Evolutionary conservation across 1,140 invertebrate genomes (phyloP), one percentile per base, ranked within the genome.

Genomic region (Hyles euphorbiae): DNA sequence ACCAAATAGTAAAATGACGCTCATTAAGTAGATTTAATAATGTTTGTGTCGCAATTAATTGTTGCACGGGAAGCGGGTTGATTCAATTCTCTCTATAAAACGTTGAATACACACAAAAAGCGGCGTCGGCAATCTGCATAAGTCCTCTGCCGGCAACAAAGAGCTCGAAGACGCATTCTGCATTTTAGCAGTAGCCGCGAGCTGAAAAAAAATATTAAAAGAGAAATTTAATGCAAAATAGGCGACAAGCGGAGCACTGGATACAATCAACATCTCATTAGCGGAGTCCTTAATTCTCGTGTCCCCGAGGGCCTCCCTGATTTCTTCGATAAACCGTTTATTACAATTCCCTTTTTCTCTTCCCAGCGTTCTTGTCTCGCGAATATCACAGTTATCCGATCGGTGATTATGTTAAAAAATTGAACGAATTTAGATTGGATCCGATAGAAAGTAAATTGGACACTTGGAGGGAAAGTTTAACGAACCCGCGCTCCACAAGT

Each of bases 261-360:
- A 74, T 70, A 76, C 79, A 83, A 86, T 86, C 81, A 86, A 81
- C 83, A 83, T 86, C 79, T 83, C 78, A 86, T 86, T 85, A 85
- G 77, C 54, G 73, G 68, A 71, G 61, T 74, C 71, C 73, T 81
- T 82, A 82, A 82, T 82, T 82, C 78, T 60, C 61, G 72, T 76
- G 68, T 79, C 78, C 65, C 63, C 36, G 11, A 63, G 66, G 74
- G 65, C 58, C 62, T 61, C 65, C 53, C 66, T 74, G 78, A 78
- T 78, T 78, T 70, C 61, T 74, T 77, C 76, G 76, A 81, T 81
- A 83, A 83, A 78, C 69, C 74, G 72, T 76, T 81, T 78, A 76
- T 76, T 72, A 74, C 67, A 72, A 68, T 72, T 72, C 68, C 62
- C 70, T 72, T 60, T 67, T 63, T 57, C 32, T 56, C 47, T 55